phyloP scores from a whole-genome alignment of 2,888 invertebrate genomes.

The Watsonalla cultraria region DNA sequence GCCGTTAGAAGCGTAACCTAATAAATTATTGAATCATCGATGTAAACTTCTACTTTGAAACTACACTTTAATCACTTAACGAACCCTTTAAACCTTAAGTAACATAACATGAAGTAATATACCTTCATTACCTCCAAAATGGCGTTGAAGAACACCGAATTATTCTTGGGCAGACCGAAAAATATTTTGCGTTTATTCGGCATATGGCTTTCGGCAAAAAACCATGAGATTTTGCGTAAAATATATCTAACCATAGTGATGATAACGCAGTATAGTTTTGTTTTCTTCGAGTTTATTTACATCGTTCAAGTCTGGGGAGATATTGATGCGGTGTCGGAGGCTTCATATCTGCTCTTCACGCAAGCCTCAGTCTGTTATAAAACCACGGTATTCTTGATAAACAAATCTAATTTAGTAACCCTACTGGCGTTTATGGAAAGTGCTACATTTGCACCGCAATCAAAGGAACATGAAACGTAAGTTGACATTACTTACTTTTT shows the following conservation, averaged over 20 bases:
- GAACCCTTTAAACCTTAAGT: no score
- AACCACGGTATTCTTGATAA: conserved; percentile 45
- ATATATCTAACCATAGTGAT: conserved; percentile 41
- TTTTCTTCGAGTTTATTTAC: conserved; percentile 56
- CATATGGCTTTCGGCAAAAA: conserved; percentile 46
- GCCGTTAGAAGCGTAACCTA: no score
- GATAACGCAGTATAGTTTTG: conserved; percentile 49
- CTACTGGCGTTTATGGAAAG: conserved; percentile 44
- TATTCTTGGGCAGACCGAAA: conserved; percentile 44
- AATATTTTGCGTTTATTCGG: conserved; percentile 45
- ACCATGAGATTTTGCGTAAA: conserved; percentile 24
- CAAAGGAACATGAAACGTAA: conserved; percentile 45
- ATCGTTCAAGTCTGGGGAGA: conserved; percentile 57
- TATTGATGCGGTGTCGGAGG: conserved; percentile 54
- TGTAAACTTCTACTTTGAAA: no score
- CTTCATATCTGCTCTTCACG: conserved; percentile 58
- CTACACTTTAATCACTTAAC: not conserved
- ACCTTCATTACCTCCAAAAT: conserved; percentile 16
- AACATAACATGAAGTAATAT: no score
- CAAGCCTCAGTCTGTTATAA: conserved; percentile 63
- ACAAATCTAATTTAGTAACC: conserved; percentile 35
- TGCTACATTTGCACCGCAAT: conserved; percentile 40
- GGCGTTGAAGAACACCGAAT: conserved; percentile 28
- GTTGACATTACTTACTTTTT: conserved; percentile 10
- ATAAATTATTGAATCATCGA: no score